phyloP scores from a whole-genome alignment of 2,113 vertebrate genomes.

The Pluvianellus socialis region DNA sequence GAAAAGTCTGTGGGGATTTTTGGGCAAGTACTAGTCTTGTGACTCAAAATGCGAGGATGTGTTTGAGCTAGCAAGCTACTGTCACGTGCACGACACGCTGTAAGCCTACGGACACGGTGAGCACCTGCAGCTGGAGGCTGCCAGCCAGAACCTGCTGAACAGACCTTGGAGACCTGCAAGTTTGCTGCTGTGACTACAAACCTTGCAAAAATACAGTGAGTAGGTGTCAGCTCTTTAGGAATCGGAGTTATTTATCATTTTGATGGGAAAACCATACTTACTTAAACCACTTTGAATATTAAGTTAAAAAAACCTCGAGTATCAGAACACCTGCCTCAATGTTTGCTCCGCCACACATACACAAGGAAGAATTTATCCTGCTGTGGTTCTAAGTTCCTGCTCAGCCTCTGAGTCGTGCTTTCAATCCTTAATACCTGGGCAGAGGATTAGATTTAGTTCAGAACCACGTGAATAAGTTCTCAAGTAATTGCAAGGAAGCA shows the following conservation, averaged over 20 bases:
- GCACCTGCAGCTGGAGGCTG: background rate
- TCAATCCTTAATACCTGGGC: background rate
- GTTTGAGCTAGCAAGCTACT: background rate
- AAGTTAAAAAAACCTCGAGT: background rate
- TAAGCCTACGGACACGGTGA: rapidly evolving
- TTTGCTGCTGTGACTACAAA: background rate
- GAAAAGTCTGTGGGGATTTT: background rate
- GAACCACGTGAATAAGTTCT: background rate
- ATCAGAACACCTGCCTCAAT: rapidly evolving
- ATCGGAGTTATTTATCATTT: background rate
- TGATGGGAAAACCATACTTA: background rate
- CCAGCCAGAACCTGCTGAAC: background rate
- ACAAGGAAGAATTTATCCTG: background rate
- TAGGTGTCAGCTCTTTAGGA: background rate
- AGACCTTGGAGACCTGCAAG: background rate
- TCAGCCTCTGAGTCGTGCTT: background rate
- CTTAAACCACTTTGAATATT: background rate
- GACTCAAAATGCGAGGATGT: background rate
- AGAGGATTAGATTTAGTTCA: background rate
- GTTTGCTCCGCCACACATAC: background rate
- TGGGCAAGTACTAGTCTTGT: background rate
- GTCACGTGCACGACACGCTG: rapidly evolving
- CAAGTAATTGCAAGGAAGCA: background rate
- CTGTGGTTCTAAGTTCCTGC: background rate
- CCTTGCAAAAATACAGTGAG: background rate